Evolutionary conservation across 2,113 vertebrate genomes (phyloP).

Genomic region (Emydura subglobosa): DNA sequence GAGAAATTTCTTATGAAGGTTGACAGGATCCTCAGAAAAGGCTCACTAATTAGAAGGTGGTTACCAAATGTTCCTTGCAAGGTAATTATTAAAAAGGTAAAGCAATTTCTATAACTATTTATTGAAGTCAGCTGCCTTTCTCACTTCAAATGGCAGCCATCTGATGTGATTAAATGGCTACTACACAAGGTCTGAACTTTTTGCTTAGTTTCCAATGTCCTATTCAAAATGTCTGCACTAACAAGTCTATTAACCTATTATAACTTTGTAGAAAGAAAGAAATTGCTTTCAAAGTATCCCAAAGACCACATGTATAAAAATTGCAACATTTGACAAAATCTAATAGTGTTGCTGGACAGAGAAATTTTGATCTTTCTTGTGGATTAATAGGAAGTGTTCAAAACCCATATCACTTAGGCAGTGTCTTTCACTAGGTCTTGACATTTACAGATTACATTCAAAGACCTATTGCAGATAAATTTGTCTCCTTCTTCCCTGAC

Average conservation of each 20-base stretch:
- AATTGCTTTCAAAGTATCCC: background rate
- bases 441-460: background rate
- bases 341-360: background rate
- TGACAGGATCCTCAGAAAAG: slow-evolving; percentile 11
- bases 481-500: background rate
- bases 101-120: background rate
- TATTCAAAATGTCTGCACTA: background rate
- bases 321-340: slow-evolving; percentile 29
- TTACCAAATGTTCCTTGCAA: slow-evolving; percentile 2
- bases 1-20: background rate
- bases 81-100: slow-evolving; percentile 34
- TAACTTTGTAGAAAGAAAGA: slow-evolving; percentile 2
- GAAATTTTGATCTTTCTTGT: slow-evolving; percentile 17
- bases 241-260: background rate
- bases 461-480: background rate
- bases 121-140: slow-evolving; percentile 31
- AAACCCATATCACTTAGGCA: background rate
- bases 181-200: background rate
- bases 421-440: background rate
- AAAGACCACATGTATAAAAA: background rate
- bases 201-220: background rate
- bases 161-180: background rate
- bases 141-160: background rate
- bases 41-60: background rate
- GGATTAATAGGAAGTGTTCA: background rate